Evolutionary conservation across 2,113 vertebrate species (phyloP).

Genomic region (Ictalurus furcatus): DNA sequence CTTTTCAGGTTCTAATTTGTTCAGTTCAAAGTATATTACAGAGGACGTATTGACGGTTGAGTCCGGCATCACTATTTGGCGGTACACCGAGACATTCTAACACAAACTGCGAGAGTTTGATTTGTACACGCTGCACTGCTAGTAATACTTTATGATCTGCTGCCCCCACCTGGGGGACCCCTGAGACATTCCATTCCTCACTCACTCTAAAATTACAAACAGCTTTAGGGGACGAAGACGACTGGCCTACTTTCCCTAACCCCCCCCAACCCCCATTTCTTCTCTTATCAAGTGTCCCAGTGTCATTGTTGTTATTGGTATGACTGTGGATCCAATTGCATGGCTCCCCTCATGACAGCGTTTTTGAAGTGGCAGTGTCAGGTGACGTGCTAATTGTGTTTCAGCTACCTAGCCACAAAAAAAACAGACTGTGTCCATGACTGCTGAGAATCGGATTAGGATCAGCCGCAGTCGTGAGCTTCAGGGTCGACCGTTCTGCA

Average conservation of each 20-base stretch:
- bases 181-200: conserved; percentile 44
- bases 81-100: conserved; percentile 49
- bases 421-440: conserved; percentile 40
- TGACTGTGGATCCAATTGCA: conserved; percentile 36
- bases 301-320: conserved; percentile 42
- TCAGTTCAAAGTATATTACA: background rate
- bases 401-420: conserved; percentile 39
- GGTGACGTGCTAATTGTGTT: conserved; percentile 51
- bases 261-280: background rate
- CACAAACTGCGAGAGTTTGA: conserved; percentile 46
- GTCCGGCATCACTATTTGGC: conserved; percentile 39
- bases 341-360: conserved; percentile 12
- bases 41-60: conserved; percentile 18
- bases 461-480: background rate
- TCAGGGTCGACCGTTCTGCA: background rate
- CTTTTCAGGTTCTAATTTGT: background rate
- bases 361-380: conserved; percentile 46
- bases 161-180: conserved; percentile 59
- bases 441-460: conserved; percentile 45
- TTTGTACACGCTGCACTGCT: conserved; percentile 13
- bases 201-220: conserved; percentile 48
- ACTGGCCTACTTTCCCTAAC: background rate
- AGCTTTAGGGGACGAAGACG: conserved; percentile 33
- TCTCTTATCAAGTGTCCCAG: conserved; percentile 41
- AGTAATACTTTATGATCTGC: conserved; percentile 48